Conservation (phyloP, 2,113 vertebrate species). For the Myxocyprinus asiaticus region DNA sequence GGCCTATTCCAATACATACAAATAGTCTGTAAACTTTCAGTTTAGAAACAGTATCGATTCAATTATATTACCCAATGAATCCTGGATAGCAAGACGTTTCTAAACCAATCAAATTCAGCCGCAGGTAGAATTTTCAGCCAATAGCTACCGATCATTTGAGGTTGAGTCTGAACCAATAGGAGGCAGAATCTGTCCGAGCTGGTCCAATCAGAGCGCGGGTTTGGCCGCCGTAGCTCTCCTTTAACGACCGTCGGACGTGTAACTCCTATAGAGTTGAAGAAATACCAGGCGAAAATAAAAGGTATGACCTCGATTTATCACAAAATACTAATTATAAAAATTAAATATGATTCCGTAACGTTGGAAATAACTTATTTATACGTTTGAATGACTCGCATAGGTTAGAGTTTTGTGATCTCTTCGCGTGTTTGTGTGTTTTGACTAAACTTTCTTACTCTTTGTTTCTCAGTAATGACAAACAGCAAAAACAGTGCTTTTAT, state of each 20-base stretch:
- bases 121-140: slow-evolving; percentile 4
- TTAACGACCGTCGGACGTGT: slow-evolving; percentile 60
- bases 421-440: slow-evolving; percentile 15
- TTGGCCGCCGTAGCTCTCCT: slow-evolving; percentile 52
- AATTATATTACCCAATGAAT: no score
- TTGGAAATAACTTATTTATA: neutral
- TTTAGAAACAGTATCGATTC: no score
- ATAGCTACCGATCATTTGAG: neutral
- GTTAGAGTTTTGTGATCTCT: neutral
- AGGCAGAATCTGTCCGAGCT: neutral
- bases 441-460: slow-evolving; percentile 33
- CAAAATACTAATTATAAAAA: neutral
- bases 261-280: slow-evolving; percentile 37
- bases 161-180: slow-evolving; percentile 27
- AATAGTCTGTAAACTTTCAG: no score
- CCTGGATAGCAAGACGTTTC: neutral
- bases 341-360: neutral
- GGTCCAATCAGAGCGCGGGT: slow-evolving; percentile 59
- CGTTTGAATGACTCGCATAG: neutral
- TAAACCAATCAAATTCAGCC: slow-evolving; percentile 21
- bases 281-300: slow-evolving; percentile 28
- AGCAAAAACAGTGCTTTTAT: neutral
- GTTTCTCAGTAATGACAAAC: slow-evolving; percentile 10
- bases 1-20: no score
- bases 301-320: slow-evolving; percentile 39